These are phyloP conservation scores for Drosophila anceps DNA, from an alignment of 2,888 invertebrate genomes.

Conservation along the genomic window DNA sequence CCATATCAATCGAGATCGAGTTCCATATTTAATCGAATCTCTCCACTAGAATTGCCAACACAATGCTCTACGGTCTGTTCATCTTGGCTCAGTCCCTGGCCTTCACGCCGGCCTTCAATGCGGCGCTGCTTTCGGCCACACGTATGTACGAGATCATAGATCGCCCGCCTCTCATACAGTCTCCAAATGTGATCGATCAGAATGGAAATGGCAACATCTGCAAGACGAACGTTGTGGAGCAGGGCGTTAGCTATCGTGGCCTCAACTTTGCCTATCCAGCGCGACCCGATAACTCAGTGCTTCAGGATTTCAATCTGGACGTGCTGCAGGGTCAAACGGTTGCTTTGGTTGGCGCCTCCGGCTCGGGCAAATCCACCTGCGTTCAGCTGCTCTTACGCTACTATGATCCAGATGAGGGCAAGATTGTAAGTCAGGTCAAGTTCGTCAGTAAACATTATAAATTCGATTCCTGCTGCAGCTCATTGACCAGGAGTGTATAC, in stretches of 20 bases:
- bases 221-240: conserved; percentile 62
- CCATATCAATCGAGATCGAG: no score
- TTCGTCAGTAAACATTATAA: neutral
- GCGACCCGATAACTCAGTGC: conserved; percentile 89
- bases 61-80: conserved; percentile 91
- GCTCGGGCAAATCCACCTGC: conserved; percentile 93
- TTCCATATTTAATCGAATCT: neutral
- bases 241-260: conserved; percentile 87
- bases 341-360: conserved; percentile 90
- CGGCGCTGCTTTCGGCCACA: conserved; percentile 89
- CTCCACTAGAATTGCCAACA: conserved; percentile 89
- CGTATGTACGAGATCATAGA: conserved; percentile 89
- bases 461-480: conserved; percentile 39
- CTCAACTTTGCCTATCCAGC: conserved; percentile 93
- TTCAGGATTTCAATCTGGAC: conserved; percentile 89
- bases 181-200: conserved; percentile 79
- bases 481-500: conserved; percentile 87
- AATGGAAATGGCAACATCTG: conserved; percentile 50
- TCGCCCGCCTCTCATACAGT: conserved; percentile 87
- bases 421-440: conserved; percentile 86
- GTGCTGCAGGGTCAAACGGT: conserved; percentile 90
- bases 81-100: conserved; percentile 91
- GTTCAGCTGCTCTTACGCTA: conserved; percentile 92
- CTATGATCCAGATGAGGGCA: conserved; percentile 90
- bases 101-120: conserved; percentile 91